A percentile compares a stretch with the other conserved stretches of the same genome.
Evolutionary conservation across 2,888 invertebrate genomes (phyloP).

Genomic region (Crioceris asparagi): DNA sequence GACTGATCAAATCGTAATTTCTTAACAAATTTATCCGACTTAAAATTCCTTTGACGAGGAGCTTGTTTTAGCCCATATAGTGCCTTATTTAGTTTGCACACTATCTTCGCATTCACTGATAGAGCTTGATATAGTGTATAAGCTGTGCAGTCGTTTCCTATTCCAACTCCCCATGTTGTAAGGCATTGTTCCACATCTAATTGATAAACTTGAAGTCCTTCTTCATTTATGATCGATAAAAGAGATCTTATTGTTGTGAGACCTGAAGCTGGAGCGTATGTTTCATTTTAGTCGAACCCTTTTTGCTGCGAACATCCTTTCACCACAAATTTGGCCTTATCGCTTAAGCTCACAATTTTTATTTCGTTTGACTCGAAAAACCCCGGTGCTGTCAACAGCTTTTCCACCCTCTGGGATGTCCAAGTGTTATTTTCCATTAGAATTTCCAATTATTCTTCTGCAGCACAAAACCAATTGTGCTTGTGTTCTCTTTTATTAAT

Average conservation of each 20-base stretch:
- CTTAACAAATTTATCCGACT: no score
- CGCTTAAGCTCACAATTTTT: not conserved
- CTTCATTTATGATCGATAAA: not conserved
- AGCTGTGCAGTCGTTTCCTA: no score
- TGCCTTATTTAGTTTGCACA: no score
- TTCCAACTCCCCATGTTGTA: not conserved
- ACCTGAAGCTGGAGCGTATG: slow-evolving; percentile 1
- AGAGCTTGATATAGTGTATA: no score
- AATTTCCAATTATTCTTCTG: not conserved
- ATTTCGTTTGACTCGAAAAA: not conserved
- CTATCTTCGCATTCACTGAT: no score
- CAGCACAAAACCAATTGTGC: not conserved
- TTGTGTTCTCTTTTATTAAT: not conserved
- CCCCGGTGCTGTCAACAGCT: not conserved
- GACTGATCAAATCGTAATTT: no score
- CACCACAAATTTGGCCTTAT: no score
- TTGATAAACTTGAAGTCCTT: not conserved
- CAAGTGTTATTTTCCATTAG: not conserved
- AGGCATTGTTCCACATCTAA: slow-evolving; percentile 2
- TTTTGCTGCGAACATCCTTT: slow-evolving; percentile 1
- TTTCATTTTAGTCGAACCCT: not conserved
- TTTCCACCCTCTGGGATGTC: not conserved
- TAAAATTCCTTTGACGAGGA: no score
- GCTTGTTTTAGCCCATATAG: no score
- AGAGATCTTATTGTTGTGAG: not conserved